Evolutionary conservation across 2,888 invertebrate genomes (phyloP).

Genomic region (Agrochola lychnidis): DNA sequence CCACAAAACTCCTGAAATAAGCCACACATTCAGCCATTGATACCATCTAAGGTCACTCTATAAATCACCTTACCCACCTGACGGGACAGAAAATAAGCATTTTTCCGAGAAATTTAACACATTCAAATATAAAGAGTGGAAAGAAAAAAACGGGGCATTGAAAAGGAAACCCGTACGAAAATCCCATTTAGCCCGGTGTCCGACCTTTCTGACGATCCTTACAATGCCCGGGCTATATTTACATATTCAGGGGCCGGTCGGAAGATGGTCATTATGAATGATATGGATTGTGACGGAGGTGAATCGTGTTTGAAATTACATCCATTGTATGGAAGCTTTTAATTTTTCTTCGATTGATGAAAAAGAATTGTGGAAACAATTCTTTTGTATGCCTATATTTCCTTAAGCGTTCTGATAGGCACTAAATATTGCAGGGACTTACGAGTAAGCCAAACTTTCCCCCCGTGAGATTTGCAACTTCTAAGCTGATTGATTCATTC

Average conservation of each 20-base stretch:
- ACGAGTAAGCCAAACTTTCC: neutral
- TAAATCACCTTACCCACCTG: conserved; percentile 78
- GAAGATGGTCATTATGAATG: conserved; percentile 85
- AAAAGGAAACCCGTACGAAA: conserved; percentile 82
- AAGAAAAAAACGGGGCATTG: conserved; percentile 70
- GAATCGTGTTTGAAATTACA: conserved; percentile 80
- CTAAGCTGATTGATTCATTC: conserved; percentile 46
- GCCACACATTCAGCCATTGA: conserved; percentile 59
- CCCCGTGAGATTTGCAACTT: conserved; percentile 13
- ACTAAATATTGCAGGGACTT: neutral
- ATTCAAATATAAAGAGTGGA: conserved; percentile 74
- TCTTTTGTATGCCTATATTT: conserved; percentile 10
- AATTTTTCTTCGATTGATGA: conserved; percentile 47
- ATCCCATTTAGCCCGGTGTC: conserved; percentile 84
- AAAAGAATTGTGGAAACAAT: conserved; percentile 16
- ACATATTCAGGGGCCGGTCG: conserved; percentile 79
- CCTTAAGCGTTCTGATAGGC: neutral
- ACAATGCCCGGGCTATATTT: conserved; percentile 81
- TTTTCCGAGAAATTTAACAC: conserved; percentile 89
- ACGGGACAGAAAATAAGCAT: conserved; percentile 82
- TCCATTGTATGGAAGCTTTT: conserved; percentile 65
- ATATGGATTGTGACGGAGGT: conserved; percentile 73
- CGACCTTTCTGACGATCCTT: conserved; percentile 78
- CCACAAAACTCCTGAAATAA: conserved; percentile 58
- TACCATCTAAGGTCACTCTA: conserved; percentile 66